These are phyloP conservation scores for Diadumene lineata DNA, from an alignment of 92 coral and sea anemone genomes.

Conservation along the genomic window DNA sequence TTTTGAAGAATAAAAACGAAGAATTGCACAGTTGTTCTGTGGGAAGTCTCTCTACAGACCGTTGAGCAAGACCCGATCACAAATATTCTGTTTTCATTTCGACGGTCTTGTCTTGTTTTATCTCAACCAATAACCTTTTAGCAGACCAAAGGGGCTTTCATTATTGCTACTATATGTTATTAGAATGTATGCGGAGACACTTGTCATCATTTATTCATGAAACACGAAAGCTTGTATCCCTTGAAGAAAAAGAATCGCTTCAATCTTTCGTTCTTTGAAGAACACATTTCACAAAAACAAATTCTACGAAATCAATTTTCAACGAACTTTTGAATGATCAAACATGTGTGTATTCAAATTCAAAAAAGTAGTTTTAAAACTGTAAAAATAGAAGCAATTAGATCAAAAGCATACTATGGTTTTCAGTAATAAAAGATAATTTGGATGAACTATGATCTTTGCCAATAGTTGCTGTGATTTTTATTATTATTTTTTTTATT, in stretches of 20 bases:
- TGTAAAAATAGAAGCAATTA: too few species aligned
- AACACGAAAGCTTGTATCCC: neutral
- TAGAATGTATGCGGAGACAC: constrained; percentile 16
- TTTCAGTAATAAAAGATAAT: too few species aligned
- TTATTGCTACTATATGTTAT: neutral
- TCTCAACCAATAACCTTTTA: neutral
- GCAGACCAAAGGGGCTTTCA: neutral
- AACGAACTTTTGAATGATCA: too few species aligned
- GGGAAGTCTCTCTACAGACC: too few species aligned
- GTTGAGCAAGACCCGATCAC: neutral
- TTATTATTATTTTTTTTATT: too few species aligned
- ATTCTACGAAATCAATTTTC: neutral
- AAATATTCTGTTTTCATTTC: neutral
- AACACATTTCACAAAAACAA: neutral
- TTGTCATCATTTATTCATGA: constrained; percentile 17
- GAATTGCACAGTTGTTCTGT: neutral
- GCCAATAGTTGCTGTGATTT: too few species aligned
- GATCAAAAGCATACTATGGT: too few species aligned
- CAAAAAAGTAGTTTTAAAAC: too few species aligned
- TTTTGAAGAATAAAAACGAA: neutral
- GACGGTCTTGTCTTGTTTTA: neutral
- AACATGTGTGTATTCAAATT: too few species aligned
- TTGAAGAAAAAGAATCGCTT: too few species aligned
- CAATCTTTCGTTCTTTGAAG: neutral
- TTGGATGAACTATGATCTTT: too few species aligned